Evolutionary conservation across 2,888 invertebrate species (phyloP).

Genomic region (Megastigmus dorsalis): DNA sequence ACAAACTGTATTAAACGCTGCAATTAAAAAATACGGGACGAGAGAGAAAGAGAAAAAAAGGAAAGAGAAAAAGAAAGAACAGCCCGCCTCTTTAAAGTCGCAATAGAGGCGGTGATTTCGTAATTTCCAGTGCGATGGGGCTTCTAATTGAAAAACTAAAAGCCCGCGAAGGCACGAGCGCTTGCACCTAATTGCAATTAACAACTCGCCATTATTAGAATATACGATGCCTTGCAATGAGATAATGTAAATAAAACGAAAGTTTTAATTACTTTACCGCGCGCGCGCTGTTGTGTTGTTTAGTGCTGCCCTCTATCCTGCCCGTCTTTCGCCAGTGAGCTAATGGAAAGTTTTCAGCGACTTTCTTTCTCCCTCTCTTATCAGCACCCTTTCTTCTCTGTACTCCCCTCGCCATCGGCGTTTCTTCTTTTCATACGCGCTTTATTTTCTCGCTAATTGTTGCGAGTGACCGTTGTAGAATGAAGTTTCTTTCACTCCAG

Average conservation of each 20-base stretch:
- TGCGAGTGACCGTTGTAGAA: too few relatives aligned
- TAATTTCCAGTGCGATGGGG: constrained; percentile 22
- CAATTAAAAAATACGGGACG: constrained; percentile 6
- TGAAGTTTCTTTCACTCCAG: too few relatives aligned
- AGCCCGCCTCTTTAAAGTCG: constrained; percentile 30
- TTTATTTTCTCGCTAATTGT: constrained; percentile 36
- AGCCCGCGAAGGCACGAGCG: constrained; percentile 37
- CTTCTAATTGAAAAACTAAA: constrained; percentile 54
- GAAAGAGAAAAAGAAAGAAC: background rate
- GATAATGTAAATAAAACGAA: constrained; percentile 74
- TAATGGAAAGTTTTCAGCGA: constrained; percentile 72
- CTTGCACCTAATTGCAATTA: constrained; percentile 74
- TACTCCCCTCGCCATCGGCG: constrained; percentile 18
- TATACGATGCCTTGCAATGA: constrained; percentile 73
- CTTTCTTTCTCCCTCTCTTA: constrained; percentile 5
- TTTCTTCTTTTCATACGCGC: constrained; percentile 45
- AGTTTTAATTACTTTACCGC: constrained; percentile 74
- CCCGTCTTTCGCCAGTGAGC: constrained; percentile 65
- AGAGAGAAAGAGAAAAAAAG: background rate
- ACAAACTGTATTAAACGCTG: constrained; percentile 17
- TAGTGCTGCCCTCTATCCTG: too few relatives aligned
- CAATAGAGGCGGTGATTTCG: constrained; percentile 38
- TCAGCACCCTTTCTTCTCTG: constrained; percentile 20
- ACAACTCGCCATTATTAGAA: constrained; percentile 70
- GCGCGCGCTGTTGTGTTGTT: constrained; percentile 63